These are phyloP conservation scores for Thereva unica DNA, from an alignment of 2,888 invertebrate species.

Conservation along the genomic window DNA sequence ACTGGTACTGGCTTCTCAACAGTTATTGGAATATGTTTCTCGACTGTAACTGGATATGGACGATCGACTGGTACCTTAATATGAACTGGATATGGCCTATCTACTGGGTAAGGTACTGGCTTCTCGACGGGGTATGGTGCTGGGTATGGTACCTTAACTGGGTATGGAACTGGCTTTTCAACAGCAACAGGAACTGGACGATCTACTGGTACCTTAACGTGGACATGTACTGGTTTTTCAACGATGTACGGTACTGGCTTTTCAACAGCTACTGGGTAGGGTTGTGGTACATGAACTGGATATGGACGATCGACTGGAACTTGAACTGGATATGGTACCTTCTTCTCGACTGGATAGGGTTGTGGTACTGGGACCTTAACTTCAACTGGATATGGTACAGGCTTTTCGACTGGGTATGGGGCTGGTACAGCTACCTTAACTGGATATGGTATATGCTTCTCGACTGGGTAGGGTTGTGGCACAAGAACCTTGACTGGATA, in stretches of 20 bases:
- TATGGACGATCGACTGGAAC: conserved; percentile 65
- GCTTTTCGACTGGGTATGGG: conserved; percentile 64
- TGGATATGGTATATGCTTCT: conserved; percentile 69
- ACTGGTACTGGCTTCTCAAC: conserved; percentile 68
- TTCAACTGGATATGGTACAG: conserved; percentile 69
- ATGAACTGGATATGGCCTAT: conserved; percentile 71
- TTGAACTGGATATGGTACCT: conserved; percentile 64
- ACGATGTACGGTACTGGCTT: conserved; percentile 69
- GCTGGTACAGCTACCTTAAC: conserved; percentile 63
- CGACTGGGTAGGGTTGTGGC: conserved; percentile 73
- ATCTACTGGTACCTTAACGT: conserved; percentile 64
- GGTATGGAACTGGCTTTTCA: conserved; percentile 70
- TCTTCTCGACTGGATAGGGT: conserved; percentile 63
- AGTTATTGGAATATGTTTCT: conserved; percentile 65
- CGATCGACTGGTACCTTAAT: conserved; percentile 71
- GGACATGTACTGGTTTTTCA: conserved; percentile 66
- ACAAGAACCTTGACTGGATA: conserved; percentile 70
- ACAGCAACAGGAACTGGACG: conserved; percentile 69
- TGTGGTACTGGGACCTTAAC: conserved; percentile 66
- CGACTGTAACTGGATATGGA: conserved; percentile 71
- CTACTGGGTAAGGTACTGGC: conserved; percentile 66
- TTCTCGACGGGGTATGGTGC: conserved; percentile 77
- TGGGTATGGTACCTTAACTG: conserved; percentile 71
- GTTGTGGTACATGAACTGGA: conserved; percentile 64
- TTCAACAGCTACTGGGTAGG: conserved; percentile 64